Base-by-base conservation (phyloP, 1,140 invertebrate genomes). In the Aethina tumida region DNA sequence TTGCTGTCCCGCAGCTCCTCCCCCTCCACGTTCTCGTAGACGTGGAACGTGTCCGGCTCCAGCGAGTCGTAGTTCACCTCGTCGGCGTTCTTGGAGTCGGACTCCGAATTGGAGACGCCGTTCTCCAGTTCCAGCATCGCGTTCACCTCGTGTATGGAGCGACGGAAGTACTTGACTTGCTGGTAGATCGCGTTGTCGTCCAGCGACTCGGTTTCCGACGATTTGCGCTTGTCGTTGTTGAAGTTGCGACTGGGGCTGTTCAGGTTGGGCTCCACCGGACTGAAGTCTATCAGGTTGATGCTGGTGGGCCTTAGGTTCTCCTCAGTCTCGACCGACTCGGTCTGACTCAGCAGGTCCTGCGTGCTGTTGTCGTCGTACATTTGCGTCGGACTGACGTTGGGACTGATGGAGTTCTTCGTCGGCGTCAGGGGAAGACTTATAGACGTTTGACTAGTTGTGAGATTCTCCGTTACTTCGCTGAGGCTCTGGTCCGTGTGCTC, bases 141-240 rank as follows among this genome's bases (percentile, higher is more conserved):
- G 56, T 84, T 84, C 0, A 84, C 76, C 60, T 84, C 79, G 35
- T 81, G 72, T 30, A 84, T 75, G 12, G 79, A 81, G 46, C 75
- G 68, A 20, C 74, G 68, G 40, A 83, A 77, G 47, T 80, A 74
- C 49, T 81, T 82, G 0, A 83, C 79, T 64, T 83, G 78, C 48
- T 81, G 77, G 50, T 84, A 84, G 0, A 84, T 73, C 20, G 68
- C 72, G 29, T 60, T 50, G 30, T 66, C 62, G 31, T 54, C 49
- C 10, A 41, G 38, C 3, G 47, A 45, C 40, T 50, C 60, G 43
- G 39, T 49, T 60, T 69, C 47, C 35, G 36, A 45, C 1, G 58
- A 55, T 53, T 64, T 62, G 39, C 62, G 48, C 34, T 62, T 59
- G 28, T 62, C 60, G 19, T 45, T 52, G 27, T 31, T 45, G 9